phyloP scores from a whole-genome alignment of 2,797 vertebrate species.

The Geotrypetes seraphini region DNA sequence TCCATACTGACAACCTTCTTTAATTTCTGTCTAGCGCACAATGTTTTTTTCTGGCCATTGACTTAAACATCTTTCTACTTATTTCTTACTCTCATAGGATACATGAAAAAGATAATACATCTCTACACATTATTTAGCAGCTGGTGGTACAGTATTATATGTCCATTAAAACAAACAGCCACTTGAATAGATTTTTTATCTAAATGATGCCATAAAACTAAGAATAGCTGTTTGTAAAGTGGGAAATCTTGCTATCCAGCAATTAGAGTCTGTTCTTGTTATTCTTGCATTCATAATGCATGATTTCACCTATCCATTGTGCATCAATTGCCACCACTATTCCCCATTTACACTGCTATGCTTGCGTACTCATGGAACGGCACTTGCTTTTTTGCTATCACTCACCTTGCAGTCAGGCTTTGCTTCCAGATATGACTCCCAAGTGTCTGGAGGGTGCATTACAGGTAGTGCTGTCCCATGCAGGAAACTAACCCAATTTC shows the following conservation, averaged over 20 bases:
- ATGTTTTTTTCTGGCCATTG: conserved; percentile 12
- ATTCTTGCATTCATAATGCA: no score
- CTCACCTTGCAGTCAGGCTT: no score
- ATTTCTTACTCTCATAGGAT: conserved; percentile 12
- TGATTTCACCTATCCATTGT: no score
- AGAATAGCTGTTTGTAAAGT: conserved; percentile 5
- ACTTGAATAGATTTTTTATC: background rate
- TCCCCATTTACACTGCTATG: no score
- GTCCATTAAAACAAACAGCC: conserved; percentile 20
- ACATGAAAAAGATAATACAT: conserved; percentile 14
- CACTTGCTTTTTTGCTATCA: no score
- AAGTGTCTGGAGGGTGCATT: no score
- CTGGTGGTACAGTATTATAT: conserved; percentile 15
- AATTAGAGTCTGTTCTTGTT: no score
- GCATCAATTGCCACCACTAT: no score
- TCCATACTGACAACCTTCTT: conserved; percentile 6
- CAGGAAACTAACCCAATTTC: no score
- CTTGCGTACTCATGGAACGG: no score
- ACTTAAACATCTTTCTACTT: conserved; percentile 6
- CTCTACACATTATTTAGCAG: conserved; percentile 25
- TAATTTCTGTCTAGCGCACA: conserved; percentile 8
- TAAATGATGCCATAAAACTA: conserved; percentile 15
- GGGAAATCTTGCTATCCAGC: conserved; percentile 7
- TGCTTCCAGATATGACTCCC: no score
- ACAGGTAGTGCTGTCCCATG: no score